Evolutionary conservation across 1,140 invertebrate species (phyloP).

Genomic region (Drosophila jambulina): DNA sequence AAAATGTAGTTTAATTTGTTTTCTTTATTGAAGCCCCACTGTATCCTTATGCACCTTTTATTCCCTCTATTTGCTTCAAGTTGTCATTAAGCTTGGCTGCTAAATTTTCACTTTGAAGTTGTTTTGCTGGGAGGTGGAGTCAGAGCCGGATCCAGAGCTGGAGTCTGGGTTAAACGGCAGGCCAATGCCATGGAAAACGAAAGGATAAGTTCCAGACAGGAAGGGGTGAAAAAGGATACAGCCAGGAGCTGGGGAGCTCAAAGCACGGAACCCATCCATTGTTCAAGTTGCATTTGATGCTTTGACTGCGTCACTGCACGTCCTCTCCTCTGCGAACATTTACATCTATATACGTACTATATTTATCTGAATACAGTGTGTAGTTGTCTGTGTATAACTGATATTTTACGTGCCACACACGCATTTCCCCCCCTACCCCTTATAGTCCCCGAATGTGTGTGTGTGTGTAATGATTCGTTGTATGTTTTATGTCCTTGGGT

Average conservation of each 20-base stretch:
- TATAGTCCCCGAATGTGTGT: slow-evolving; percentile 1
- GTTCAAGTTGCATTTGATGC: slow-evolving; percentile 73
- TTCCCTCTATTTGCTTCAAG: slow-evolving; percentile 58
- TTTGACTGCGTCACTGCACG: slow-evolving; percentile 80
- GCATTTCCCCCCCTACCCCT: slow-evolving; percentile 16
- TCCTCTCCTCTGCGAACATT: slow-evolving; percentile 42
- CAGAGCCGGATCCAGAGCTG: not conserved
- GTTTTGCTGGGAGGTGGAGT: slow-evolving; percentile 23
- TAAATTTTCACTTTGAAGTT: slow-evolving; percentile 80
- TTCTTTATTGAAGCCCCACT: not conserved
- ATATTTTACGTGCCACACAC: slow-evolving; percentile 74
- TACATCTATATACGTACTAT: slow-evolving; percentile 25
- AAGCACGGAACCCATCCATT: slow-evolving; percentile 39
- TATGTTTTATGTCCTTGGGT: slow-evolving; percentile 83
- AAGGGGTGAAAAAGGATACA: slow-evolving; percentile 20
- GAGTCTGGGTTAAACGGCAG: slow-evolving; percentile 14
- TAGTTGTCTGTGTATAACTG: slow-evolving; percentile 66
- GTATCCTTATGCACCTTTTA: slow-evolving; percentile 19
- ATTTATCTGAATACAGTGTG: slow-evolving; percentile 32
- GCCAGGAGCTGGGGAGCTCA: not conserved
- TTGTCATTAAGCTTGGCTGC: slow-evolving; percentile 71
- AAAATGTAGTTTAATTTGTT: too few species aligned
- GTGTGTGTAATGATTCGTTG: slow-evolving; percentile 79
- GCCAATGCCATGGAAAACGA: slow-evolving; percentile 74
- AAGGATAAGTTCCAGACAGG: slow-evolving; percentile 73